Evolutionary conservation across 2,797 vertebrate species (phyloP).

Genomic region (Dryobates pubescens): DNA sequence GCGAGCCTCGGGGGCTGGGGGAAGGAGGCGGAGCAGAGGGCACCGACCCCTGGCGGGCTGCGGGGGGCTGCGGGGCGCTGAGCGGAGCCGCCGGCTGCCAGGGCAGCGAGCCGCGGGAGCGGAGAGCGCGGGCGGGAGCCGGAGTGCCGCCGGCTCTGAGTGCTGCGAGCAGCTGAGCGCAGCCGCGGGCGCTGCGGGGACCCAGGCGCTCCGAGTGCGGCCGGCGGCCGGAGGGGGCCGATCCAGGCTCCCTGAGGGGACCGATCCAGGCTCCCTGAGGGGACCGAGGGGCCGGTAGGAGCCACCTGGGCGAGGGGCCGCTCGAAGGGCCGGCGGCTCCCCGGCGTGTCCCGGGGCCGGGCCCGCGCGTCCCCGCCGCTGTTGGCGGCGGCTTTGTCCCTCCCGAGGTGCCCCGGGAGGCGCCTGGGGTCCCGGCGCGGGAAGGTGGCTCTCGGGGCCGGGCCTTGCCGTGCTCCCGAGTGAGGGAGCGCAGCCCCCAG

Average conservation of each 20-base stretch:
- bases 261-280: neutral
- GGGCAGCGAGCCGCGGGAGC: neutral
- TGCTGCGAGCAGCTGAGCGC: neutral
- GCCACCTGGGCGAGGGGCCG: neutral
- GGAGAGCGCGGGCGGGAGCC: neutral
- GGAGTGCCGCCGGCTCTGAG: neutral
- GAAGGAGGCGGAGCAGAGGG: neutral
- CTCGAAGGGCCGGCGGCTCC: neutral
- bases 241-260: neutral
- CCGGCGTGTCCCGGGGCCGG: neutral
- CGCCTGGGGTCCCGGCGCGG: neutral
- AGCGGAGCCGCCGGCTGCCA: neutral
- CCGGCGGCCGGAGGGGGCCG: neutral
- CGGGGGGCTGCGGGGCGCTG: neutral
- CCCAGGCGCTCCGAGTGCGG: neutral
- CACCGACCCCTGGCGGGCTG: neutral
- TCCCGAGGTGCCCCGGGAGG: neutral
- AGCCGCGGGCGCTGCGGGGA: too few relatives aligned
- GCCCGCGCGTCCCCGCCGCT: neutral
- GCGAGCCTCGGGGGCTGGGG: neutral
- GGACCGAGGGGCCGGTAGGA: too few relatives aligned
- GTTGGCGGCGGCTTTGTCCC: neutral
- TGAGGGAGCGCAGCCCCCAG: neutral
- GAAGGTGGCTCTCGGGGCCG: neutral
- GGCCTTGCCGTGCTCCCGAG: neutral